phyloP scores from a whole-genome alignment of 2,797 vertebrate species.

The Rousettus madagascariensis region DNA sequence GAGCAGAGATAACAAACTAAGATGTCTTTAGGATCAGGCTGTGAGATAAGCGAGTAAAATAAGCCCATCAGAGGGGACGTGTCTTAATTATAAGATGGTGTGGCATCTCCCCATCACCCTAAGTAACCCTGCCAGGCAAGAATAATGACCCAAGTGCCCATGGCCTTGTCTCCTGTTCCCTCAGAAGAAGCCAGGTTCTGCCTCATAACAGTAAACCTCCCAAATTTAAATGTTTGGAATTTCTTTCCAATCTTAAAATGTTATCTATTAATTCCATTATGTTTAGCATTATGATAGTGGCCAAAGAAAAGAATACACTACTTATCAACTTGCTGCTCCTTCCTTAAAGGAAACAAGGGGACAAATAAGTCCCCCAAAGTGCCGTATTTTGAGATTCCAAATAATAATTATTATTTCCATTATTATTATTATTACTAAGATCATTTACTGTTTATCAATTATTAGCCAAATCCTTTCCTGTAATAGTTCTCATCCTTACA shows the following conservation, averaged over 20 bases:
- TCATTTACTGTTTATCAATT: background rate
- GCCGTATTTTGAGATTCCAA: background rate
- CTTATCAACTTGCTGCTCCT: background rate
- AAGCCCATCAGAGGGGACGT: no score
- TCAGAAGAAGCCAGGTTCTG: background rate
- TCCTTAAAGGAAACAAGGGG: background rate
- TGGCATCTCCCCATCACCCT: background rate
- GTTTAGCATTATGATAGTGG: background rate
- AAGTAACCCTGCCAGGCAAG: background rate
- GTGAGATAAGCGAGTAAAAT: background rate
- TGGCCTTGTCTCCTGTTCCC: background rate
- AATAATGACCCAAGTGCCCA: fast-evolving
- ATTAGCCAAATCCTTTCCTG: background rate
- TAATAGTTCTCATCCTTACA: background rate
- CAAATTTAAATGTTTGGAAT: background rate
- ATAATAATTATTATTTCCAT: background rate
- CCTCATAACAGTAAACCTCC: background rate
- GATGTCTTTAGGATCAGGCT: background rate
- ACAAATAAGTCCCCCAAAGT: background rate
- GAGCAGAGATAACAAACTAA: background rate
- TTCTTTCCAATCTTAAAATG: background rate
- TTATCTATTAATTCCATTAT: background rate
- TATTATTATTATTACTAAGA: background rate
- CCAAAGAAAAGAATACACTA: background rate
- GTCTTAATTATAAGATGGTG: fast-evolving